These are phyloP conservation scores for Aphelenchoides avenae DNA, from an alignment of 1,140 invertebrate genomes.

Conservation along the genomic window DNA sequence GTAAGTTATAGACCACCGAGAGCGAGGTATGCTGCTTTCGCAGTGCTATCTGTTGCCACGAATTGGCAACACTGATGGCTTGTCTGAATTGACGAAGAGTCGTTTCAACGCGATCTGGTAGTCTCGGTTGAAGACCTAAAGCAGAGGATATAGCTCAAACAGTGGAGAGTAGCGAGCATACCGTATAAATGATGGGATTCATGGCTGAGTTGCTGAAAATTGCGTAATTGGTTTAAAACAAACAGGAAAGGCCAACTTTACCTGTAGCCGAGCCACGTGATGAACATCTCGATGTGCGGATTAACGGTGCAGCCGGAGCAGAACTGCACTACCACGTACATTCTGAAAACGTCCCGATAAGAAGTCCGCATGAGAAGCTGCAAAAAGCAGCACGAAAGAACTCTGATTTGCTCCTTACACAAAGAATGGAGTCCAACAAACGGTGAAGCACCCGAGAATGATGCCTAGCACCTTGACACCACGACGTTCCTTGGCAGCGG, in stretches of 20 bases:
- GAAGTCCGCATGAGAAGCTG: too few relatives aligned
- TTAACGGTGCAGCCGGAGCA: slow-evolving; percentile 50
- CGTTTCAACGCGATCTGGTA: slow-evolving; percentile 59
- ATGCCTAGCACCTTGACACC: slow-evolving; percentile 58
- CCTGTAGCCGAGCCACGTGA: slow-evolving; percentile 57
- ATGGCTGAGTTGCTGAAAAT: slow-evolving; percentile 48
- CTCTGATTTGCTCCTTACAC: slow-evolving; percentile 31
- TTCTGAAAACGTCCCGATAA: too few relatives aligned
- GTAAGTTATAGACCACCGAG: too few relatives aligned
- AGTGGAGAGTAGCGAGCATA: slow-evolving; percentile 11
- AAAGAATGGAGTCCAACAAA: slow-evolving; percentile 59
- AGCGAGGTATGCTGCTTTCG: too few relatives aligned
- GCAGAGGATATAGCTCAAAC: background rate
- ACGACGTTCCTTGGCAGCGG: slow-evolving; percentile 56
- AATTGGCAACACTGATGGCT: too few relatives aligned
- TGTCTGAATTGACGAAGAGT: slow-evolving; percentile 49
- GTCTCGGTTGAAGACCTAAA: slow-evolving; percentile 56
- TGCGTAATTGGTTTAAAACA: background rate
- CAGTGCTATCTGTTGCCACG: too few relatives aligned
- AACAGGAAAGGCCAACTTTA: too few relatives aligned
- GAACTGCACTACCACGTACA: slow-evolving; percentile 58
- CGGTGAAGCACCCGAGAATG: slow-evolving; percentile 58
- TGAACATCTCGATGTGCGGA: slow-evolving; percentile 59
- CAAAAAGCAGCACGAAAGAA: too few relatives aligned
- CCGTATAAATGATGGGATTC: slow-evolving; percentile 60